Conservation (phyloP, 2,888 invertebrate genomes). For the Folsomia candida region DNA sequence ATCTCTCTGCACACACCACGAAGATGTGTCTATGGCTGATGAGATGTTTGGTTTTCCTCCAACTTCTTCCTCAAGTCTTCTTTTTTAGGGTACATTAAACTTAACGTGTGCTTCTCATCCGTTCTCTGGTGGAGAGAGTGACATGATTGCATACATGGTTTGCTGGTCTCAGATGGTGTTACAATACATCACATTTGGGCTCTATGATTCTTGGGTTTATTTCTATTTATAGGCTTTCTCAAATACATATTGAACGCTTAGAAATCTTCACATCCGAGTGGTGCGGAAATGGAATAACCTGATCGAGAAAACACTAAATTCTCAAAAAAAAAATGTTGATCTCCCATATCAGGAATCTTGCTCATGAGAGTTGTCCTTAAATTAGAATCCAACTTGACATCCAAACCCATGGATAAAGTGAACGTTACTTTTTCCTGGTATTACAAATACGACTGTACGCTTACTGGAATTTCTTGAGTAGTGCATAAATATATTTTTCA, state of each 20-base stretch:
- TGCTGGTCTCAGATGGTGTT: background rate
- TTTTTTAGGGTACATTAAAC: background rate
- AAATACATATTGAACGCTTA: conserved; percentile 24
- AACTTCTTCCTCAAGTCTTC: background rate
- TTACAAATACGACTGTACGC: no score
- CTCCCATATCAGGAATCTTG: background rate
- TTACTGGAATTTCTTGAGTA: no score
- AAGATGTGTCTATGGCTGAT: no score
- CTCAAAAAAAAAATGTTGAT: background rate
- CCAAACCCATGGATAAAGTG: no score
- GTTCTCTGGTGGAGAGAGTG: background rate
- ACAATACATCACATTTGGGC: background rate
- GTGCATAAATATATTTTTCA: no score
- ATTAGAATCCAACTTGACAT: background rate
- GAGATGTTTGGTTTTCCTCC: background rate
- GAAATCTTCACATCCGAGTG: background rate
- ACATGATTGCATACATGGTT: background rate
- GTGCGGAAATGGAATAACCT: no score
- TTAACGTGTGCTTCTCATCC: background rate
- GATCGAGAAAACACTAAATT: no score
- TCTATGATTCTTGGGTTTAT: conserved; percentile 15
- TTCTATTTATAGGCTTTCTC: conserved; percentile 33
- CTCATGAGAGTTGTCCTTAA: background rate
- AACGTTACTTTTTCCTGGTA: no score
- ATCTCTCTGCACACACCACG: no score